Evolutionary conservation across 2,113 vertebrate species (phyloP), one percentile per base, ranked within the genome.

Genomic region (Psephotus haematonotus): DNA sequence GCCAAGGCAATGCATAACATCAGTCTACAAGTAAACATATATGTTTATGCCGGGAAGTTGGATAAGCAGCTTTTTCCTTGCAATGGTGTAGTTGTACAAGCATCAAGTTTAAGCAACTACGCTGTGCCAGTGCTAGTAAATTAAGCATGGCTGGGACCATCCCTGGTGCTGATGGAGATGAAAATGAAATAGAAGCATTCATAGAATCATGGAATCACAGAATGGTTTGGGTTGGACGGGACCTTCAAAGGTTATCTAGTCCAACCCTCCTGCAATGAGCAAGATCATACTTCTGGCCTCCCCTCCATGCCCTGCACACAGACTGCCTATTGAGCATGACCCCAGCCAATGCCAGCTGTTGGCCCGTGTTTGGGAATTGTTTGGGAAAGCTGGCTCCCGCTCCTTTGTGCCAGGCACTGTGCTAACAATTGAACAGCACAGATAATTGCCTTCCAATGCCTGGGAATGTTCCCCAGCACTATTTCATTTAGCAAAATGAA

Each of bases 391-490:
- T 96, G 91, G 89, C 62, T 47, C 29, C 4, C 8, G 27, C 57
- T 75, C 65, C 0, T 1, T 65, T 62, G 65, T 93, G 81, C 95
- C 94, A 95, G 86, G 83, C 93, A 25, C 91, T 95, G 81, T 22
- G 8, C 77, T 93, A 89, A 94, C 94, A 96, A 93, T 95, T 95
- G 71, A 93, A 78, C 43, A 52, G 60, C 57, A 31, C 14, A 95
- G 83, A 93, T 87, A 93, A 91, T 96, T 89, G 94, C 81, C 55
- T 95, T 95, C 86, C 86, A 95, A 70, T 43, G 65, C 74, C 57
- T 93, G 91, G 91, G 86, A 97, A 95, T 0, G 35, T 43, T 95
- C 74, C 79, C 41, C 17, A 6, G 83, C 14, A 4, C 65, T 82
- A 16, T 71, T 91, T 91, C 84, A 62, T 95, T 92, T 82, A 93